Evolutionary conservation across 2,797 vertebrate species (phyloP), one percentile per base, ranked within the genome.

Genomic region (Galaxias olidus): DNA sequence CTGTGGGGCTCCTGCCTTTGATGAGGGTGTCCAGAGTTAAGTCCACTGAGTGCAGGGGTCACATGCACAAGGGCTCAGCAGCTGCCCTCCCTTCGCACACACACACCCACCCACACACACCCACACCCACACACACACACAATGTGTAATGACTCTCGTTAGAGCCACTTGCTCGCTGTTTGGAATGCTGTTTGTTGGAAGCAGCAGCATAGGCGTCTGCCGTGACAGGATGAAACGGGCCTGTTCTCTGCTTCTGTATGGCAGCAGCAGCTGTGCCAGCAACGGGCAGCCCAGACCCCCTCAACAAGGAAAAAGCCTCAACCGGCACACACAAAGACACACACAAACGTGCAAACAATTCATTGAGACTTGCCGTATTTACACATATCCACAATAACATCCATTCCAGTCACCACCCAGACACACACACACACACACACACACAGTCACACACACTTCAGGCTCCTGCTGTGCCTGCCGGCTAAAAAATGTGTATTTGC

Each of bases 401-500:
- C 9, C 20, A 18, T 43, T 30, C 30, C 30, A 30, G 30, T 30
- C 30, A 30, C 45, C 13, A 19, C 57, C 18, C 17, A 45, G 14
- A 58, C 57, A 44, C 58, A 14, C 45, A 41, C 59, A 49, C 14
- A 8, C 20, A n/a, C 49, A 18, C 40, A 40, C 19, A 40, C 65
- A 54, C 65, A 46, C 57, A 68, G 56, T 20, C 57, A 67, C 53
- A 64, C 65, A 64, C 40, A 70, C 63, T 69, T 68, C 66, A 89
- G 89, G 91, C 85, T 90, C 89, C 91, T 83, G 89, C 88, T 91
- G 84, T 75, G 89, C 91, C 92, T 90, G 90, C 93, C 74, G 92
- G 91, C 92, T 94, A 93, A 95, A 93, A 94, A 94, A 95, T 94
- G 92, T 92, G 90, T 93, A 92, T 94, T 94, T 94, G 91, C 92